Evolutionary conservation across 2,888 invertebrate genomes (phyloP), one percentile per base, ranked within the genome.

Genomic region (Platerodrilus igneus): DNA sequence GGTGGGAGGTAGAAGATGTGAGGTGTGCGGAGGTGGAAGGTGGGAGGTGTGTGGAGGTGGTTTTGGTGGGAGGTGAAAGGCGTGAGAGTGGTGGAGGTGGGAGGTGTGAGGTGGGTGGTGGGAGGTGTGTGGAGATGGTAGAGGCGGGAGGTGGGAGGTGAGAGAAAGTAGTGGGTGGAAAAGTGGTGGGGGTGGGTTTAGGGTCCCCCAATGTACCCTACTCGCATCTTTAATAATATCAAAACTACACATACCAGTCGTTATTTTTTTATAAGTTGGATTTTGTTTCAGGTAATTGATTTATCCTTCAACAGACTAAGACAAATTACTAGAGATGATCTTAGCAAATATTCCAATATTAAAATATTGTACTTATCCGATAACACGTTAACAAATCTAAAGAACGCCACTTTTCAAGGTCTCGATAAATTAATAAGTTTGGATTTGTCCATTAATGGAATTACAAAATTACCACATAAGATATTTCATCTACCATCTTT

Each of bases 361-460:
- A 56, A 61, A 37, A 56, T 62, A 27, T 39, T 67, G 55, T 67
- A 67, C 56, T 61, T 67, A 56, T 53, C 50, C 9, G 67, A 67
- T 26, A 67, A 67, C 42, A 36, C 60, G 19, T 47, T 67, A 37
- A 50, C 48, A 6, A 51, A 54, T 7, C 53, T 67, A 11, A 57
- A 64, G 13, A 58, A 60, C 4, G 57, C 63, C 10, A 48, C 57
- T 1, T 63, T 67, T 27, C 40, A 48, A n/a, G 62, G 56, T 14
- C 40, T 56, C 37, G 40, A 51, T 11, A 41, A 51, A 25, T 50
- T 67, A 25, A 50, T 51, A 11, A 59, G 59, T 3, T 44, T 67
- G 13, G 67, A 67, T 45, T 45, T 67, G 30, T 60, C 66, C 2
- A 26, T 55, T 15, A 66, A 64, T 35, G 58, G 53, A 1, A 38